Evolutionary conservation across 92 coral and sea anemone species (phyloP).

Genomic region (Epizoanthus stellaris): DNA sequence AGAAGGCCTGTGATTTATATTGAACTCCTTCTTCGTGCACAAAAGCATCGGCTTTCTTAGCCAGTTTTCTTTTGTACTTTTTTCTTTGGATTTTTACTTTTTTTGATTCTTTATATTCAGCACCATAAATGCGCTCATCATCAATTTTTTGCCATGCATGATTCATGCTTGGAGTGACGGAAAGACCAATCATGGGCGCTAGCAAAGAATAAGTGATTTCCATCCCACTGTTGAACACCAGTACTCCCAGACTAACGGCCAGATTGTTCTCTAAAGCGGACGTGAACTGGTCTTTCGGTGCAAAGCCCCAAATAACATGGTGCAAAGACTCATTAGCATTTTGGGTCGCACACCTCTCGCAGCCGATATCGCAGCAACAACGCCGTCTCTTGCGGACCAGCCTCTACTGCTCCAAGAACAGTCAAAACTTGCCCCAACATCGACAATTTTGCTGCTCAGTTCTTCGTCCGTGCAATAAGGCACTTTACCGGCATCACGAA

Average conservation of each 20-base stretch:
- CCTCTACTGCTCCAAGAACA: constrained; percentile 39
- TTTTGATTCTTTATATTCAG: constrained; percentile 33
- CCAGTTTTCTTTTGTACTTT: constrained; percentile 45
- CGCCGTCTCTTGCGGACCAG: constrained; percentile 41
- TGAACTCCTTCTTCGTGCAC: constrained; percentile 55
- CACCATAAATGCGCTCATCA: constrained; percentile 9
- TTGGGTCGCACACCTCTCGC: constrained; percentile 39
- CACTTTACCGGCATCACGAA: not conserved
- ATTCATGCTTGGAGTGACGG: constrained; percentile 25
- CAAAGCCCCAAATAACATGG: constrained; percentile 63
- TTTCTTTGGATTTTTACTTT: constrained; percentile 48
- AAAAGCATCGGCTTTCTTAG: constrained; percentile 63
- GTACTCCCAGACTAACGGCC: constrained; percentile 53
- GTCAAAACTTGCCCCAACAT: constrained; percentile 34
- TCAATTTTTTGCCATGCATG: constrained; percentile 47
- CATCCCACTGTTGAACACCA: constrained; percentile 59
- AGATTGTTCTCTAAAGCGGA: constrained; percentile 45
- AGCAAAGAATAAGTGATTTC: constrained; percentile 32
- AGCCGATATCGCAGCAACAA: constrained; percentile 42
- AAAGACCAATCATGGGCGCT: constrained; percentile 33
- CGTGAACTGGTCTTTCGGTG: constrained; percentile 61
- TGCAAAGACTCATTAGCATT: constrained; percentile 37
- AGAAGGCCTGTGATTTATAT: constrained; percentile 63
- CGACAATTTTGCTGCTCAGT: not conserved
- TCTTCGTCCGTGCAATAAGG: constrained; percentile 31